These are phyloP conservation scores for Cirrhinus molitorella DNA, from an alignment of 2,797 vertebrate species.

Conservation along the genomic window DNA sequence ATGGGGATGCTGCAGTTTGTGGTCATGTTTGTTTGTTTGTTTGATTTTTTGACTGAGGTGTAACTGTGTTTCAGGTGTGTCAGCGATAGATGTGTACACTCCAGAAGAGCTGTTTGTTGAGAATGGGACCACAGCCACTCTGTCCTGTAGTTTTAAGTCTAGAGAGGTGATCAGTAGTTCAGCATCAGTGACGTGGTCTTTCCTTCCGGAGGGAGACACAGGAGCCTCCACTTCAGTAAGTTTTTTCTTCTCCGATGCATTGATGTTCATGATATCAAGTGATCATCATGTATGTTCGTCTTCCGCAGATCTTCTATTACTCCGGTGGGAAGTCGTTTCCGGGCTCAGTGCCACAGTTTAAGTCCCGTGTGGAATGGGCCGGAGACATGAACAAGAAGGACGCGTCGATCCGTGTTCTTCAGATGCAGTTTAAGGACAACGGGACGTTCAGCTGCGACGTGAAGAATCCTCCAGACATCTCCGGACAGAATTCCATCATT, in stretches of 20 bases:
- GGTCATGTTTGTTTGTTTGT: neutral
- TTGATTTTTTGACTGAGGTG: neutral
- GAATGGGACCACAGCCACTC: conserved; percentile 87
- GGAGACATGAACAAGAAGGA: conserved; percentile 94
- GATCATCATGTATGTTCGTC: neutral
- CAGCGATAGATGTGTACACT: conserved; percentile 83
- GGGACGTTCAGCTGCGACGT: conserved; percentile 92
- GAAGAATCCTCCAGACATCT: conserved; percentile 90
- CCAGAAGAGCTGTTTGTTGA: conserved; percentile 85
- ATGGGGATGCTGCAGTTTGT: neutral
- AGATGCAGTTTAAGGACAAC: conserved; percentile 90
- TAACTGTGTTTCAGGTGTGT: conserved; percentile 63
- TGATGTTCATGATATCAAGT: neutral
- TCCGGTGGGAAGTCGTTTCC: conserved; percentile 77
- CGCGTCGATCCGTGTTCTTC: conserved; percentile 87
- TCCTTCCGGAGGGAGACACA: conserved; percentile 78
- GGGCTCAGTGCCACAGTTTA: conserved; percentile 76
- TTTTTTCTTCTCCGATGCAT: neutral
- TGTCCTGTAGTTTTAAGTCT: conserved; percentile 88
- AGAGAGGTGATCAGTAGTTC: conserved; percentile 78
- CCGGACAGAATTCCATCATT: conserved; percentile 80
- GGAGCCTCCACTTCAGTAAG: conserved; percentile 70
- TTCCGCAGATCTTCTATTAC: conserved; percentile 88
- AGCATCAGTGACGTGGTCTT: conserved; percentile 86
- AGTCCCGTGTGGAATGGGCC: conserved; percentile 85